Base-by-base conservation (phyloP, 2,113 vertebrate species). In the Coturnix japonica region DNA sequence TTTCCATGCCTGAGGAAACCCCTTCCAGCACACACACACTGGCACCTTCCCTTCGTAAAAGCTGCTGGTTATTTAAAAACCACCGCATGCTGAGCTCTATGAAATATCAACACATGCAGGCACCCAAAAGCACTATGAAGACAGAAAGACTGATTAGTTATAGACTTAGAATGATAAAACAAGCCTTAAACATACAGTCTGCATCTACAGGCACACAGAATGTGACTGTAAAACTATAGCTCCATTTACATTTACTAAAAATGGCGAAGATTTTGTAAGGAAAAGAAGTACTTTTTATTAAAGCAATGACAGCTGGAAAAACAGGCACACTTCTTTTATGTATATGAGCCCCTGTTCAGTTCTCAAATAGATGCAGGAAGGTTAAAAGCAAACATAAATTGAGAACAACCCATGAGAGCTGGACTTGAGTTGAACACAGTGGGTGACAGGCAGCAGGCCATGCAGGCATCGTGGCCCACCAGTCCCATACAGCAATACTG, bases 61-160 rank as follows among this genome's bases (percentile, higher is more conserved):
- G 65, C 53, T 87, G 59, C 84, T 87, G 87, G 82, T 89, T 90
- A 94, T 76, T 93, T 86, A 94, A 94, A 92, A 94, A 93, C 47
- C 87, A 94, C 80, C 47, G n/a, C 91, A 90, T 46, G 95, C 77
- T 91, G 93, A 96, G 90, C 88, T 89, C 91, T 53, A 90, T 85
- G 82, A 94, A 95, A 88, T 81, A 93, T 92, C 92, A 92, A 96
- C 93, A 93, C 73, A 91, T 91, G 87, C 95, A 94, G 91, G 87
- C 85, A 95, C 90, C 95, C 95, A 95, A 95, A 95, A 95, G 89
- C 86, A 91, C 95, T 94, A 92, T 30, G 94, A 94, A 94, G 79
- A 95, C 93, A 95, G 95, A 94, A 95, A 81, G 56, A 93, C 78
- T 74, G 84, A 80, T 96, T 96, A 95, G 89, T 95, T 87, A 78